Evolutionary conservation across 2,113 vertebrate genomes (phyloP), one percentile per base, ranked within the genome.

Genomic region (Gallinago media): DNA sequence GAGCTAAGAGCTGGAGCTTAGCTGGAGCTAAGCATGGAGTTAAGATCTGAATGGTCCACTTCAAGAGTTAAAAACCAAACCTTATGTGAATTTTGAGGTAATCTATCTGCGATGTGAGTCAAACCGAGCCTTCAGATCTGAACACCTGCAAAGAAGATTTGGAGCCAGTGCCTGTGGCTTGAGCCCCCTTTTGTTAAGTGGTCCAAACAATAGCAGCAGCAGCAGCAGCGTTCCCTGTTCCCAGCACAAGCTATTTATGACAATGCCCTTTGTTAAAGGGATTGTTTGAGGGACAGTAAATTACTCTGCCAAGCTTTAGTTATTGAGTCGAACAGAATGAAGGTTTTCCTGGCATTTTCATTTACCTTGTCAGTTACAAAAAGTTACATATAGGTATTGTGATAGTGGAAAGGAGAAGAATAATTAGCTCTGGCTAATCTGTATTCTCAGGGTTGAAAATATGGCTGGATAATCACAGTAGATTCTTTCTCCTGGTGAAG

Each of bases 311-410:
- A 97, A 97, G 83, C 86, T 95, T 92, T 87, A 95, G 90, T 74
- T 96, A 88, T 85, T 94, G 93, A 94, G 92, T 89, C 19, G 10
- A 94, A 96, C 79, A 61, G 90, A 96, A 98, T 94, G 92, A 97
- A 87, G 88, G 73, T 93, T 97, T 98, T 97, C 96, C 97, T 98
- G 94, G 81, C 96, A 94, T 98, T 98, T 98, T 94, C 92, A 88
- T 97, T 96, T 97, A 97, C 96, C 92, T 96, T 97, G 94, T 88
- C 88, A 83, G 62, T 94, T 78, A 95, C 94, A 96, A 98, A 97
- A 75, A 94, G 87, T n/a, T n/a, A 96, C 67, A 81, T 83, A 93
- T 71, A 94, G 73, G 86, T n/a, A 97, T 95, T 96, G 84, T 94
- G 88, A n/a, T 6, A 74, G 78, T 55, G 89, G 83, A 79, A 97